Percentiles rank a stretch among this genome's conserved stretches.
These are phyloP conservation scores for Drosophila sturtevanti DNA, from an alignment of 1,140 invertebrate genomes.

Conservation along the genomic window DNA sequence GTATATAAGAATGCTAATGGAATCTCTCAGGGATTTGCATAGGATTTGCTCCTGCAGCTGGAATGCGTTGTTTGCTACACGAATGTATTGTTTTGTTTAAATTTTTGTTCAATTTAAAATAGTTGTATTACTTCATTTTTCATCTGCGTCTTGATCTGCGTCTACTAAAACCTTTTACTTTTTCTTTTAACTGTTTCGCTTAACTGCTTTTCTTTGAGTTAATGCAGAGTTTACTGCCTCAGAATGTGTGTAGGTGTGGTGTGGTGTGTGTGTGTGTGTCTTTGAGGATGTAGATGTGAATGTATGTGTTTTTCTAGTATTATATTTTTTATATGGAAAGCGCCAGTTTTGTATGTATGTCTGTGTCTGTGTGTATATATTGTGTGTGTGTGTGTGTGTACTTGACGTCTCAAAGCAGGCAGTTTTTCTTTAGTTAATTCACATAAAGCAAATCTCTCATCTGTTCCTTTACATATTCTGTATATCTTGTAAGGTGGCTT, in stretches of 20 bases:
- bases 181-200: conserved; percentile 22
- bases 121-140: not conserved
- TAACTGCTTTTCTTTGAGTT: conserved; percentile 24
- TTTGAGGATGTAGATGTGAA: conserved; percentile 33
- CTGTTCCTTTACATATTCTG: conserved; percentile 95
- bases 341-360: conserved; percentile 75
- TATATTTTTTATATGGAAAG: conserved; percentile 62
- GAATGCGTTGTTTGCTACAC: conserved; percentile 64
- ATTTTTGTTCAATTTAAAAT: not conserved
- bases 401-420: conserved; percentile 77
- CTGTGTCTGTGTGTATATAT: conserved; percentile 18
- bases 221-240: conserved; percentile 33
- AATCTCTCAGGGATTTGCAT: not conserved
- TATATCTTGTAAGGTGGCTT: conserved; percentile 99
- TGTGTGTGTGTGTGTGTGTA: conserved; percentile 26
- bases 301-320: conserved; percentile 56
- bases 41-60: conserved; percentile 30
- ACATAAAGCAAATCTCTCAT: conserved; percentile 57
- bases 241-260: conserved; percentile 27
- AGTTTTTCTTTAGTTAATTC: conserved; percentile 77
- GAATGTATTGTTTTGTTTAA: conserved; percentile 45
- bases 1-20: not conserved
- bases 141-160: not conserved
- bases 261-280: conserved; percentile 23
- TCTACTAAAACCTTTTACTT: conserved; percentile 8